Evolutionary conservation across 1,140 invertebrate species (phyloP), one percentile per base, ranked within the genome.

Genomic region (Lineus longissimus): DNA sequence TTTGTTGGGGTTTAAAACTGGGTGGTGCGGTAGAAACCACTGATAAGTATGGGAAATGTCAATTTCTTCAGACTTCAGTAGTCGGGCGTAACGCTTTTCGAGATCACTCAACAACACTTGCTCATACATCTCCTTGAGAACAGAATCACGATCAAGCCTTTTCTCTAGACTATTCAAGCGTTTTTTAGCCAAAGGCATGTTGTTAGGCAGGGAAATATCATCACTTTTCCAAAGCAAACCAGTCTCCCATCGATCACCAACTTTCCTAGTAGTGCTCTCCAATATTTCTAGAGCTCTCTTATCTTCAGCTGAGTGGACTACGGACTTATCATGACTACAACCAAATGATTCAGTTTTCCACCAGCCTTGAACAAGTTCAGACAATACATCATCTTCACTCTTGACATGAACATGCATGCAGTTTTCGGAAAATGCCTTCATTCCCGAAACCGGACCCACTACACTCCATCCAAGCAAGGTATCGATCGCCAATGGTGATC

Each of bases 1-100:
- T 62, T 68, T 72, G 15, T 66, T 61, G 4, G 55, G 56, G 55
- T 70, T 59, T 23, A 57, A 51, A 17, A 72, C 63, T 2, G 47
- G 64, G 58, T 67, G 68, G 56, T 65, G 65, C 22, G 70, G 70
- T 6, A 72, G 51, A 47, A 70, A 70, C 66, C 63, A 66, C 11
- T 55, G 23, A 19, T 33, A 36, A 1, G 33, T 4, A 4, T 7
- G 15, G 1, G n/a, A 25, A 40, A 0, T 23, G 17, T 17, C 17
- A 25, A 58, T 11, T 22, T 58, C 22, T 13, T 15, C 22, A 11
- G 27, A 17, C 17, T 15, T 22, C 15, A 58, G 15, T 22, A 11
- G 15, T 13, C 31, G 19, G 15, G 27, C 27, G 31, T 58, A 40
- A 31, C 56, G 23, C 22, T 58, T 58, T 13, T 30, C 25, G 15